Evolutionary conservation across 2,888 invertebrate species (phyloP), one percentile per base, ranked within the genome.

Genomic region (Netelia virgata): DNA sequence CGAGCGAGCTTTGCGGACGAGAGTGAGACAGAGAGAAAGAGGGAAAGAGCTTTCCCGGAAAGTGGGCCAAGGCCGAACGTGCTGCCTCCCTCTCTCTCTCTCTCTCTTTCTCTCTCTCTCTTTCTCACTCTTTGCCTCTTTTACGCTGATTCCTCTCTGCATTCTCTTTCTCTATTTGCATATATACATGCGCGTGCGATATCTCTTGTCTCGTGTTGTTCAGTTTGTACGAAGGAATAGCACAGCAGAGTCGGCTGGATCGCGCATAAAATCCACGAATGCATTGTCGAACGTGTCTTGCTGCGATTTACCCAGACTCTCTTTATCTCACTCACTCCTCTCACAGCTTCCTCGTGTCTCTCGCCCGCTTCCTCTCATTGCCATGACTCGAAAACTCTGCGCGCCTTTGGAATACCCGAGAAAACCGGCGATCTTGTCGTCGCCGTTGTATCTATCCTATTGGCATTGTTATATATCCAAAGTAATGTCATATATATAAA

Each of bases 281-380:
- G 84, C 84, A 86, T 86, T 70, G 86, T 79, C 86, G 84, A 80
- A 82, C 82, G 77, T 86, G 84, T 86, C 86, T 80, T 55, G 82
- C 63, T 66, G 16, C 82, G 79, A 86, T 82, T 84, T 85, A 66
- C 78, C 79, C 79, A 61, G n/a, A 61, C 72, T 53, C 53, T 59
- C 36, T 47, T 61, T 64, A 55, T 6, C 47, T 69, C 18, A 75
- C 59, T 18, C 20, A 5, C 43, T 36, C 20, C 8, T 70, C 53
- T 47, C 47, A 14, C 63, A 11, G 11, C 18, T 23, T 72, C 47
- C 43, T 20, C 16, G 9, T 59, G 9, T 14, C 23, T n/a, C 20
- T 18, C 43, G 41, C 36, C n/a, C 59, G 14, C 64, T 59, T 18
- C 14, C 61, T 57, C 28, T 61, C 57, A 68, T 83, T 83, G 64